Percentiles rank a stretch among this genome's conserved stretches.
phyloP scores from a whole-genome alignment of 2,888 invertebrate genomes.

The Tethea ocularis region DNA sequence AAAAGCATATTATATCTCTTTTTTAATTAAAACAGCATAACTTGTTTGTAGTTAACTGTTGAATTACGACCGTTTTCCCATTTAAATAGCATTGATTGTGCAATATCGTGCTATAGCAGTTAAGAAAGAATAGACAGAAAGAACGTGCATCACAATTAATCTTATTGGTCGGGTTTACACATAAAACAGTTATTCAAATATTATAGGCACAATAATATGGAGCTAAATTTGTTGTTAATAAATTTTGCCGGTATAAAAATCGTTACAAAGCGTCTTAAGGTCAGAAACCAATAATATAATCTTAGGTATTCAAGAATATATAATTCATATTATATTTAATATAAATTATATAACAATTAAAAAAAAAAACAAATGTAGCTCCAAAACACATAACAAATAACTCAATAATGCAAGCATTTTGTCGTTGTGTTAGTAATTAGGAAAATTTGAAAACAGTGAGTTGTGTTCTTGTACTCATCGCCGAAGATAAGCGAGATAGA shows the following conservation, averaged over 20 bases:
- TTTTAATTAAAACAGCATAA: conserved; percentile 22
- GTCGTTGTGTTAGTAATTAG: conserved; percentile 54
- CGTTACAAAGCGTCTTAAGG: too few relatives aligned
- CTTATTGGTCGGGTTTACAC: conserved; percentile 74
- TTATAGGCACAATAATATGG: conserved; percentile 54
- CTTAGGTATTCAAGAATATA: too few relatives aligned
- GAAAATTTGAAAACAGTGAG: conserved; percentile 58
- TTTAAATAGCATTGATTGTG: conserved; percentile 50
- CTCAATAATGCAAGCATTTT: conserved; percentile 69
- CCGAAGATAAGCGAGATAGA: conserved; percentile 68
- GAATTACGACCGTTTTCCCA: conserved; percentile 43
- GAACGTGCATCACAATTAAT: conserved; percentile 69
- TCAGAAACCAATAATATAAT: too few relatives aligned
- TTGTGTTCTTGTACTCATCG: conserved; percentile 41
- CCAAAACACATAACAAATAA: conserved; percentile 59
- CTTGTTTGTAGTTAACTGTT: conserved; percentile 20
- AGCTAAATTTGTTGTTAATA: conserved; percentile 37
- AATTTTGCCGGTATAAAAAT: not conserved
- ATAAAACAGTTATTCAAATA: conserved; percentile 59
- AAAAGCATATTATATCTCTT: too few relatives aligned
- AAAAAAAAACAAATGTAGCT: conserved; percentile 54
- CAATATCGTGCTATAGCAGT: conserved; percentile 51
- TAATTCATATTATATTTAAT: too few relatives aligned
- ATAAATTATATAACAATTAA: too few relatives aligned
- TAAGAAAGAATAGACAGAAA: conserved; percentile 54